These are phyloP conservation scores for Sceliomorpha sp. DNA, from an alignment of 2,888 invertebrate genomes.

Conservation along the genomic window DNA sequence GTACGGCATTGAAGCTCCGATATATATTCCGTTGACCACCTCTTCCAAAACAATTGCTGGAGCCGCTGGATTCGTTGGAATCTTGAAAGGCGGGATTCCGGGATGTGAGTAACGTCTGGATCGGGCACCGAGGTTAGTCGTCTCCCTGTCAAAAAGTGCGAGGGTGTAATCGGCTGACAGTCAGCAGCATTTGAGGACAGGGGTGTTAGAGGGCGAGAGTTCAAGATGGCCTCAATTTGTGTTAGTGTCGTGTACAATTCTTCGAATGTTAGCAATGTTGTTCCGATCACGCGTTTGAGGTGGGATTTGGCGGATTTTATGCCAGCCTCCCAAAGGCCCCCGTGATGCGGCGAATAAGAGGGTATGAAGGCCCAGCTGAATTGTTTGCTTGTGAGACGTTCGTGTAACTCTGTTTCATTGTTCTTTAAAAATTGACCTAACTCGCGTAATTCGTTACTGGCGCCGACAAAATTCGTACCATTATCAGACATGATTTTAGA, in stretches of 20 bases:
- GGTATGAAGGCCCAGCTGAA: constrained; percentile 18
- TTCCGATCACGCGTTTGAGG: constrained; percentile 16
- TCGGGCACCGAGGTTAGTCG: constrained; percentile 59
- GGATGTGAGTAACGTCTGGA: constrained; percentile 41
- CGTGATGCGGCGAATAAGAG: constrained; percentile 16
- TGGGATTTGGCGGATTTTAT: constrained; percentile 29
- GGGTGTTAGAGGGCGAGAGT: constrained; percentile 9
- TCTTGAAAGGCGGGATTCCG: constrained; percentile 37
- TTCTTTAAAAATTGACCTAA: constrained; percentile 19
- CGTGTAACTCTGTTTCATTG: too few relatives aligned
- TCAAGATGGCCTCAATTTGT: constrained; percentile 17
- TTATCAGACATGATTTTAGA: constrained; percentile 24
- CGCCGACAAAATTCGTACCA: constrained; percentile 30
- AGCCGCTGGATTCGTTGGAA: constrained; percentile 57
- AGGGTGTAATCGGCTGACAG: constrained; percentile 58
- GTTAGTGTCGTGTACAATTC: constrained; percentile 22
- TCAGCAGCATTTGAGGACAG: constrained; percentile 8
- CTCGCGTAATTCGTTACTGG: constrained; percentile 8
- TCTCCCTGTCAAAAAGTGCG: constrained; percentile 67
- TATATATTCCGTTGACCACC: constrained; percentile 61
- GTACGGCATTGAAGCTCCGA: constrained; percentile 53
- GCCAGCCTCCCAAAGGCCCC: constrained; percentile 27
- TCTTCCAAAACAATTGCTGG: constrained; percentile 55
- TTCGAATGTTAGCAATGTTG: constrained; percentile 16
- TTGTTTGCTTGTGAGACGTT: background rate